A percentile compares a stretch with the other conserved stretches of the same genome.
These are phyloP conservation scores for Erethizon dorsatum DNA, from an alignment of 2,797 vertebrate species.

Conservation along the genomic window DNA sequence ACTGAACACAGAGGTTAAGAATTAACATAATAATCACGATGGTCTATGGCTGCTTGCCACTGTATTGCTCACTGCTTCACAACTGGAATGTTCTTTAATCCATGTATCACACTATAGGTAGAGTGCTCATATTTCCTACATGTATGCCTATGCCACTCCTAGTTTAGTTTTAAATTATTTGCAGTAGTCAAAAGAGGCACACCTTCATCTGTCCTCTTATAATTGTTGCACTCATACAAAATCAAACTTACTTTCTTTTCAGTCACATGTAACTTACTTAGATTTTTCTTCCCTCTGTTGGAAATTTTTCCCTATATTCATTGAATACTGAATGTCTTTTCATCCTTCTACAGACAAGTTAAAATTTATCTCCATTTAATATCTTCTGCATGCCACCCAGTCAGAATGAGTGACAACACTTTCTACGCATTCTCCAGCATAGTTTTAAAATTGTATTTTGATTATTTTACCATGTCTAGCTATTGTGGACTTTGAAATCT, in stretches of 20 bases:
- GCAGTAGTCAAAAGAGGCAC: background rate
- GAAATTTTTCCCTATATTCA: background rate
- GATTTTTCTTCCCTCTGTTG: background rate
- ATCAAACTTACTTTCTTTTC: background rate
- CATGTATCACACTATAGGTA: background rate
- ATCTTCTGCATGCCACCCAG: background rate
- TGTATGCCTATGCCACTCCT: background rate
- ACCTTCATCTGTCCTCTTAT: background rate
- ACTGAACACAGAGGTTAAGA: background rate
- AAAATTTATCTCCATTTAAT: background rate
- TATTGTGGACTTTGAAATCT: background rate
- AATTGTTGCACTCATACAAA: background rate
- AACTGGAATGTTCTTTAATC: background rate
- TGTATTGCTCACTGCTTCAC: background rate
- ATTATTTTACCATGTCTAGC: constrained; percentile 19
- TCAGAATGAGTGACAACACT: background rate
- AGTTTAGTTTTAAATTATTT: background rate
- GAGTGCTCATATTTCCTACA: background rate
- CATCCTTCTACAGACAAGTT: background rate
- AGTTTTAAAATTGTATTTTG: constrained; percentile 29
- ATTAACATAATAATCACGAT: background rate
- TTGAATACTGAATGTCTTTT: background rate
- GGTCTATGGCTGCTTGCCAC: background rate
- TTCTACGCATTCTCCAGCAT: background rate
- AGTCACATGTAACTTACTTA: background rate